Base-by-base conservation (phyloP, 2,797 vertebrate species). In the Clamator glandarius region DNA sequence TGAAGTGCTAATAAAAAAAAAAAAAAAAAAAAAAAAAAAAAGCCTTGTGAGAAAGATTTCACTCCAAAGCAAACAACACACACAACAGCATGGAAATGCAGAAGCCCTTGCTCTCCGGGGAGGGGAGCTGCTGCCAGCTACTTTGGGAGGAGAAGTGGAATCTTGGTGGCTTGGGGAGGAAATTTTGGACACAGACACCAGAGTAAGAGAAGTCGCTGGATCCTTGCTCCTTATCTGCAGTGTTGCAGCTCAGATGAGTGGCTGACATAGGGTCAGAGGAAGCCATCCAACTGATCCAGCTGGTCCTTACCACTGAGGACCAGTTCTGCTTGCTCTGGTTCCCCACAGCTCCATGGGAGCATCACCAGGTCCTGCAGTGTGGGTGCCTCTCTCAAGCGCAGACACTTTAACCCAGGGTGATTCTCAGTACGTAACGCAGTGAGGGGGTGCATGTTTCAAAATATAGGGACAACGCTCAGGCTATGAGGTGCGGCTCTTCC, bases 61-160 rank as follows among this genome's bases (percentile, higher is more conserved):
- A 36, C 84, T 87, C 87, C 87, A 89, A 85, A 94, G 41, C 87
- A 84, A 92, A 85, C 78, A 89, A 54, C 33, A 29, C 57, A 72
- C 73, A 88, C 62, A 93, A 73, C 68, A 94, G 31, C 36, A 4
- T 79, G 84, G 91, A 96, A 94, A 76, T 85, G 78, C 69, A 92
- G 81, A 44, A 94, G 76, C 44, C 66, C 90, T 77, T 69, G 19
- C n/a, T 77, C 84, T 72, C 33, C 0, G 0, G 68, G 63, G 94
- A 94, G 44, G 23, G 73, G 89, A 95, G 76, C 33, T 90, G 84
- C 94, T 90, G 94, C 93, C 91, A 96, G 79, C 89, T 95, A 72
- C 87, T 93, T 51, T 79, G 87, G 87, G 84, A 96, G 92, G 84
- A 96, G 92, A 93, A 95, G 76, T 66, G 31, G 75, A 94, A 89